Conservation (phyloP, 2,113 vertebrate genomes). For the Otis tarda region DNA sequence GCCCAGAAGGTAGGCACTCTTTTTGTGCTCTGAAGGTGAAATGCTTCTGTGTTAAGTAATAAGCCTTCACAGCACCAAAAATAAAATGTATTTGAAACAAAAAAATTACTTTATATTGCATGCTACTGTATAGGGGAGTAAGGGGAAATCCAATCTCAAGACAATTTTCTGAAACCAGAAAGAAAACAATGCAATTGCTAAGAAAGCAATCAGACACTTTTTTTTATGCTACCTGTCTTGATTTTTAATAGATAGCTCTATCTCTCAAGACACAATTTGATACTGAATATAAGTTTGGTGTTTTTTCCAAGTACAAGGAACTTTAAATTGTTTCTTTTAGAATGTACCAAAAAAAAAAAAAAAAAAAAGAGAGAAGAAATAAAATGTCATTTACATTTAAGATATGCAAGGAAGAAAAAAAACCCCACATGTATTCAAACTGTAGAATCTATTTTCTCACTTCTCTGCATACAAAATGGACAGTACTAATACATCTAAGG, state of each 20-base stretch:
- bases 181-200: slow-evolving; percentile 62
- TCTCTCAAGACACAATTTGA: slow-evolving; percentile 57
- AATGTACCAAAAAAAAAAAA: neutral
- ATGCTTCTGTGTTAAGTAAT: slow-evolving; percentile 20
- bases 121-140: slow-evolving; percentile 5
- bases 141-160: slow-evolving; percentile 64
- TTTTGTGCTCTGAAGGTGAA: neutral
- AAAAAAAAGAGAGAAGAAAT: neutral
- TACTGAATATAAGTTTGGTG: slow-evolving; percentile 24
- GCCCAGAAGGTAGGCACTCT: neutral
- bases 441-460: neutral
- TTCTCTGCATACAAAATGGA: neutral
- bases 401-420: neutral
- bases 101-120: slow-evolving; percentile 42
- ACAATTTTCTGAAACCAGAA: slow-evolving; percentile 62
- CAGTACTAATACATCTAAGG: neutral
- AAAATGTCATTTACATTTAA: neutral
- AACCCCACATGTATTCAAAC: neutral
- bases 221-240: slow-evolving; percentile 52
- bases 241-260: slow-evolving; percentile 68
- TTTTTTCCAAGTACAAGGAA: slow-evolving; percentile 19
- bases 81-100: slow-evolving; percentile 47
- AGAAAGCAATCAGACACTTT: slow-evolving; percentile 63
- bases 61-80: slow-evolving; percentile 16
- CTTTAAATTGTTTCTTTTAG: neutral